Percentiles rank a stretch among this genome's conserved stretches.
These are phyloP conservation scores for Lepisosteus osseus DNA, from an alignment of 2,113 vertebrate species.

Conservation along the genomic window DNA sequence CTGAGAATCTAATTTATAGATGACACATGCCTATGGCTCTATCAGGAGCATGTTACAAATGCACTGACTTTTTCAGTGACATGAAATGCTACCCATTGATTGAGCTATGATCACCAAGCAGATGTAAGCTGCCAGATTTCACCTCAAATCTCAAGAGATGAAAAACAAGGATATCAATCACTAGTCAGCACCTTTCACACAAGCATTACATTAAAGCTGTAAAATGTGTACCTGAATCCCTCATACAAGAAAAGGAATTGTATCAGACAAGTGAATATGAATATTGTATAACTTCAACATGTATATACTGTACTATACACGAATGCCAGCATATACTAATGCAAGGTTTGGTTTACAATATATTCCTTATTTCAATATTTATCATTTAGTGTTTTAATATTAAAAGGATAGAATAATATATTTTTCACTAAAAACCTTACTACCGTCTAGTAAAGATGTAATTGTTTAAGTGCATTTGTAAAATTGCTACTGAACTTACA, in stretches of 20 bases:
- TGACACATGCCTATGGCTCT: constrained; percentile 14
- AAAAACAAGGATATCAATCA: constrained; percentile 26
- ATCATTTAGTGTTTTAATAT: no score
- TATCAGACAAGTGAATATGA: no score
- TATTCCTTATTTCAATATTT: no score
- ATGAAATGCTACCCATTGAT: constrained; percentile 6
- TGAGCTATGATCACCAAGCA: constrained; percentile 22
- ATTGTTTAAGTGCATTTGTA: constrained; percentile 23
- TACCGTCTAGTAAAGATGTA: constrained; percentile 13
- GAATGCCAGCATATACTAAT: no score
- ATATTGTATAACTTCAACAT: no score
- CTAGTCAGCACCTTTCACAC: constrained; percentile 10
- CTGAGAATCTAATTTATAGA: constrained; percentile 13
- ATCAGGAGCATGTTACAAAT: constrained; percentile 25
- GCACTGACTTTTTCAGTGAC: neutral
- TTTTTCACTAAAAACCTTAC: neutral
- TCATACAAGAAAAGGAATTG: no score
- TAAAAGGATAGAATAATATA: no score
- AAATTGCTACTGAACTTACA: constrained; percentile 18
- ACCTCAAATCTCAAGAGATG: constrained; percentile 2
- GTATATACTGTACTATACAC: no score
- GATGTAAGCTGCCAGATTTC: constrained; percentile 11
- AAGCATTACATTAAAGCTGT: constrained; percentile 21
- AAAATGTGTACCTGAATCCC: neutral
- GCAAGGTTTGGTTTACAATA: no score